Conservation (phyloP, 1,140 invertebrate genomes). For the Zaprionus ghesquierei region DNA sequence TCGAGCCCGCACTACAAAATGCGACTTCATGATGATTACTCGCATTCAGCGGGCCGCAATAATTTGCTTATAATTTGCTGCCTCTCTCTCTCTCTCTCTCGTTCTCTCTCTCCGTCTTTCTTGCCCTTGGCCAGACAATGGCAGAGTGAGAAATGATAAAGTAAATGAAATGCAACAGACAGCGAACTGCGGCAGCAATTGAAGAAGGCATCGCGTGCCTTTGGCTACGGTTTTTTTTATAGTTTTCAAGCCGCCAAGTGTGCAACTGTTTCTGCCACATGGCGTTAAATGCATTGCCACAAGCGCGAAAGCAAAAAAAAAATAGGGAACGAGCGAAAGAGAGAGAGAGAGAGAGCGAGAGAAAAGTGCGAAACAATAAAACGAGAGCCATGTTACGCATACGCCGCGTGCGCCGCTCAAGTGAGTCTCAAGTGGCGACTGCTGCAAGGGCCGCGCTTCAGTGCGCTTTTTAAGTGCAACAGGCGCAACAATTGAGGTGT, state of each 20-base stretch:
- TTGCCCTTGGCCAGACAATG: not conserved
- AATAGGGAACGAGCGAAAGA: not conserved
- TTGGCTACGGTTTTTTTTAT: not conserved
- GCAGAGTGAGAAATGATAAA: conserved; percentile 68
- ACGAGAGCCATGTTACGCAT: conserved; percentile 48
- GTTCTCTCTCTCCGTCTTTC: not conserved
- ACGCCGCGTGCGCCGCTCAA: conserved; percentile 42
- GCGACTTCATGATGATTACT: conserved; percentile 61
- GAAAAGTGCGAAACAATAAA: conserved; percentile 35
- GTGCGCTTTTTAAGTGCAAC: conserved; percentile 47
- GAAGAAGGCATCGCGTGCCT: conserved; percentile 39
- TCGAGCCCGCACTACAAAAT: conserved; percentile 1
- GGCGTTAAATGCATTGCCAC: conserved; percentile 54
- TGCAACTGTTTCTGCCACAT: conserved; percentile 46
- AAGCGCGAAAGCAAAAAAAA: conserved; percentile 1
- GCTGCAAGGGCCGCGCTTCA: conserved; percentile 18
- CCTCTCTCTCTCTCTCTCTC: not conserved
- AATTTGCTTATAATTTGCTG: conserved; percentile 76
- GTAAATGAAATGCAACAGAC: conserved; percentile 76
- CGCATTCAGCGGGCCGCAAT: conserved; percentile 67
- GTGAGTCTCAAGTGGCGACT: conserved; percentile 69
- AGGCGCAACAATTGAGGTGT: conserved; percentile 52
- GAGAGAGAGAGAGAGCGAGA: not conserved
- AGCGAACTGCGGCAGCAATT: conserved; percentile 23
- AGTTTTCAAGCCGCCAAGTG: conserved; percentile 37